phyloP scores from a whole-genome alignment of 2,797 vertebrate genomes.

The Balearica regulorum region DNA sequence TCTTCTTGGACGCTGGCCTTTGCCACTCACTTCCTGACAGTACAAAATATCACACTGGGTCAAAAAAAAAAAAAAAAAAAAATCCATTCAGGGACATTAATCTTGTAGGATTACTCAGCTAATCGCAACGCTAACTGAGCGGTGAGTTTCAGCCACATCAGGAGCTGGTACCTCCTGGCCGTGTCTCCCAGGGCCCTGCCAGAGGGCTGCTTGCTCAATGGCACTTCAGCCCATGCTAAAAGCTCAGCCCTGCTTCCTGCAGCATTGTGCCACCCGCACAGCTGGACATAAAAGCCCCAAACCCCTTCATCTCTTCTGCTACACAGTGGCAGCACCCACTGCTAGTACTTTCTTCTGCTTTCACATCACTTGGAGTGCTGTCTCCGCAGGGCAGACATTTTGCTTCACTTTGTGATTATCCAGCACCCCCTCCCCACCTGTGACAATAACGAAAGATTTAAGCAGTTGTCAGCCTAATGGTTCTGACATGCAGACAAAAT shows the following conservation, averaged over 20 bases:
- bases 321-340: not conserved
- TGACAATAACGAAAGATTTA: not conserved
- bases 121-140: not conserved
- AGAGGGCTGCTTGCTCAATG: not conserved
- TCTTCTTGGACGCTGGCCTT: not conserved
- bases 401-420: not conserved
- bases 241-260: not conserved
- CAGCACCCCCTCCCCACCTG: not conserved
- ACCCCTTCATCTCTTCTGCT: not conserved
- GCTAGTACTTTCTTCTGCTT: not conserved
- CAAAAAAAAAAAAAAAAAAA: not conserved
- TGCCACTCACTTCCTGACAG: not conserved
- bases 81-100: not conserved
- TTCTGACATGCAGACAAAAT: slow-evolving; percentile 48
- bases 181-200: not conserved
- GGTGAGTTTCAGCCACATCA: not conserved
- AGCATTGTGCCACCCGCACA: not conserved
- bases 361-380: not conserved
- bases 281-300: not conserved
- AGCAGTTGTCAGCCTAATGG: slow-evolving; percentile 28
- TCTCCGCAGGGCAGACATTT: not conserved
- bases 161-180: not conserved
- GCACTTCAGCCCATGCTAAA: accelerated
- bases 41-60: not conserved
- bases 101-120: not conserved